Percentiles rank a stretch among this genome's conserved stretches.
phyloP scores from a whole-genome alignment of 2,113 vertebrate genomes.

The Micronycteris hirsuta region DNA sequence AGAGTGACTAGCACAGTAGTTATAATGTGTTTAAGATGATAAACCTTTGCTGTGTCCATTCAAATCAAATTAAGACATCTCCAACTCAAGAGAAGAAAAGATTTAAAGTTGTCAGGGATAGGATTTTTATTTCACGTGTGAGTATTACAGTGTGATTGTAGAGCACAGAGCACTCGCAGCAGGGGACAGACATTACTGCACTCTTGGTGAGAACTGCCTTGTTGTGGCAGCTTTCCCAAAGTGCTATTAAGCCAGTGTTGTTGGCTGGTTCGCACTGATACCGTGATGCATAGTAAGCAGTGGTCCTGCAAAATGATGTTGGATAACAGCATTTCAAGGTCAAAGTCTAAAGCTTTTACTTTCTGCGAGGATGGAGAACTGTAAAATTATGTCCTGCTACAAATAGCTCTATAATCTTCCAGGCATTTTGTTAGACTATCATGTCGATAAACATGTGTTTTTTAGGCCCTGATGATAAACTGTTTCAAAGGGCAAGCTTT shows the following conservation, averaged over 20 bases:
- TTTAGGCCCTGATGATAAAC: not conserved
- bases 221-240: constrained; percentile 1
- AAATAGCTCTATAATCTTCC: not conserved
- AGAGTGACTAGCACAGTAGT: not conserved
- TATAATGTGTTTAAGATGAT: not conserved
- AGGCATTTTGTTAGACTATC: not conserved
- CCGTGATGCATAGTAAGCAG: not conserved
- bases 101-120: not conserved
- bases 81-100: not conserved
- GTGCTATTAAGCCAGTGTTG: not conserved
- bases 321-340: constrained; percentile 55
- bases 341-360: constrained; percentile 30
- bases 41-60: not conserved
- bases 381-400: constrained; percentile 23
- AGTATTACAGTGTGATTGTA: not conserved
- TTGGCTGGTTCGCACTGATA: not conserved
- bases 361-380: constrained; percentile 24
- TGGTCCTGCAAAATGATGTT: constrained; percentile 40
- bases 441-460: not conserved
- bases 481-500: constrained; percentile 33
- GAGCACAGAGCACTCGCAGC: not conserved
- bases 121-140: not conserved
- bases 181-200: not conserved
- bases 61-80: not conserved
- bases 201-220: not conserved